phyloP scores from a whole-genome alignment of 2,888 invertebrate genomes.

The Criorhina ranunculi region DNA sequence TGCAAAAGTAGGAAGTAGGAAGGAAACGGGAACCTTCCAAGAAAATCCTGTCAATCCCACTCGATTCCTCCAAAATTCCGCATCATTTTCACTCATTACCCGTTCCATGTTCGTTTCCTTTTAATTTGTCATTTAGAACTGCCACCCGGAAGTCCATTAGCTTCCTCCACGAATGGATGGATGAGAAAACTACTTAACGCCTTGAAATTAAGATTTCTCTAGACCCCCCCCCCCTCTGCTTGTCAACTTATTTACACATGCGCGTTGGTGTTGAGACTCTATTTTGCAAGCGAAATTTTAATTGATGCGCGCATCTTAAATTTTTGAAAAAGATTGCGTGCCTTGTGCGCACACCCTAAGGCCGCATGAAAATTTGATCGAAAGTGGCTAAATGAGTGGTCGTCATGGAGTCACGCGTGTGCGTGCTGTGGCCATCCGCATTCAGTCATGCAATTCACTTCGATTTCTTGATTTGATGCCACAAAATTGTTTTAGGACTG shows the following conservation, averaged over 20 bases:
- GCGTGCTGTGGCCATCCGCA: too few relatives aligned
- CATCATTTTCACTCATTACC: too few relatives aligned
- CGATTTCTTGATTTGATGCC: too few relatives aligned
- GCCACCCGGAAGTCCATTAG: too few relatives aligned
- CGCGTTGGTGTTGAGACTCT: constrained; percentile 17
- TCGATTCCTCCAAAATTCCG: too few relatives aligned
- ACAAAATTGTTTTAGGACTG: too few relatives aligned
- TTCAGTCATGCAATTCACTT: constrained; percentile 19
- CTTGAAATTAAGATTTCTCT: constrained; percentile 51
- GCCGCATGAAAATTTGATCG: constrained; percentile 28
- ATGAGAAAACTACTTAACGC: constrained; percentile 43
- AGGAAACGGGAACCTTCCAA: too few relatives aligned
- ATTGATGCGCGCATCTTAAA: constrained; percentile 50
- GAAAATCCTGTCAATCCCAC: too few relatives aligned
- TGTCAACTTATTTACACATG: constrained; percentile 11
- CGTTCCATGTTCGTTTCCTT: too few relatives aligned
- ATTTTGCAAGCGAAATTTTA: constrained; percentile 17
- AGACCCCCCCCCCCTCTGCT: constrained; percentile 4
- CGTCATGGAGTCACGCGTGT: constrained; percentile 22
- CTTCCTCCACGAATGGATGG: not conserved
- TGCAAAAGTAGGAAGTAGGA: too few relatives aligned
- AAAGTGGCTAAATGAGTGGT: constrained; percentile 52
- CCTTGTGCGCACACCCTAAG: constrained; percentile 16
- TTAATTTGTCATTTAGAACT: too few relatives aligned
- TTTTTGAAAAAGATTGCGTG: constrained; percentile 24